Percentiles rank a stretch among this genome's conserved stretches.
Conservation (phyloP, 53 echinoderm and acorn worm genomes). For the Paracentrotus lividus region DNA sequence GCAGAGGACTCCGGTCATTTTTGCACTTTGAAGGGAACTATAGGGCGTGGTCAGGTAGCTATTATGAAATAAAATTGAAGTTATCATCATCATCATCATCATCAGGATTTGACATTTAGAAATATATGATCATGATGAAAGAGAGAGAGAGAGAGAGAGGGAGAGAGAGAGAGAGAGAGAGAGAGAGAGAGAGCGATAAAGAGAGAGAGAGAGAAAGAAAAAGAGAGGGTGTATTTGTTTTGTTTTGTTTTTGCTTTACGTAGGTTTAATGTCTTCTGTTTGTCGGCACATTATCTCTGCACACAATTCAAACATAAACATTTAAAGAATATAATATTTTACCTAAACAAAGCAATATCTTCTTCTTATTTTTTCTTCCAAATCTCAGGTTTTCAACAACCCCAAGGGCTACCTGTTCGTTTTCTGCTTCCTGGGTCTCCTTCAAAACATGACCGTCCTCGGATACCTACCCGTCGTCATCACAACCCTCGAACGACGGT, state of each 20-base stretch:
- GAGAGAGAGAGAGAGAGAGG: not conserved
- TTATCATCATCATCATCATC: too few species aligned
- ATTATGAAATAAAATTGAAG: too few species aligned
- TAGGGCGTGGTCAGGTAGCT: too few species aligned
- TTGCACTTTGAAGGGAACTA: too few species aligned
- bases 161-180: not conserved
- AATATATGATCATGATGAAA: too few species aligned
- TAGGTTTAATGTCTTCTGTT: too few species aligned
- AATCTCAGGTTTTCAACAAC: slow-evolving; percentile 81
- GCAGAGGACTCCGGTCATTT: too few species aligned
- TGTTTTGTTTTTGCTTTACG: too few species aligned
- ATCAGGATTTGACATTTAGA: too few species aligned
- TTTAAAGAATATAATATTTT: too few species aligned
- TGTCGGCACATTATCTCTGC: not conserved
- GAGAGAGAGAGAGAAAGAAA: not conserved
- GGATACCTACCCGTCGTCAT: slow-evolving; percentile 87
- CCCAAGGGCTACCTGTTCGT: slow-evolving; percentile 81
- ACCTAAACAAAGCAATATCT: not conserved
- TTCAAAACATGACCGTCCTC: slow-evolving; percentile 89
- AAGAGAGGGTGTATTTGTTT: too few species aligned
- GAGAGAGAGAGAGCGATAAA: not conserved
- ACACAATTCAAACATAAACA: too few species aligned
- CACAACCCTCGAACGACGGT: slow-evolving; percentile 84
- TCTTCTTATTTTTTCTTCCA: not conserved
- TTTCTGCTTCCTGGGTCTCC: slow-evolving; percentile 77